phyloP scores from a whole-genome alignment of 2,797 vertebrate genomes.

The Acanthopagrus latus region DNA sequence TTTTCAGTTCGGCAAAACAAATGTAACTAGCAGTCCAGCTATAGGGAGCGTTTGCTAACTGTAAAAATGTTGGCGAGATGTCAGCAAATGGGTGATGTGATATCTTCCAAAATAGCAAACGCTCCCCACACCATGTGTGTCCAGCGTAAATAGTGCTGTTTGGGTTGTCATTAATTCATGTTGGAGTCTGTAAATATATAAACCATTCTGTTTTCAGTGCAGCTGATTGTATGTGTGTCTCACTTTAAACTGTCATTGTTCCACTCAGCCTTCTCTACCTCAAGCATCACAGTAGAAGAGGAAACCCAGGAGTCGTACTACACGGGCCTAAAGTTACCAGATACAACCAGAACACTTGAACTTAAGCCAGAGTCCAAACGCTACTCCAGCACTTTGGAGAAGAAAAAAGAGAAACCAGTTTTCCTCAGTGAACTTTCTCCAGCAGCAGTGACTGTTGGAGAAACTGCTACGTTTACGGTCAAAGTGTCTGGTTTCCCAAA shows the following conservation, averaged over 20 bases:
- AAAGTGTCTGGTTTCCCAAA: slow-evolving; percentile 87
- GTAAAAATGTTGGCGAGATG: too few relatives aligned
- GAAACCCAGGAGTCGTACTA: slow-evolving; percentile 85
- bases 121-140: too few relatives aligned
- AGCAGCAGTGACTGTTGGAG: slow-evolving; percentile 83
- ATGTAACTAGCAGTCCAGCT: too few relatives aligned
- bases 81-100: too few relatives aligned
- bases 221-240: slow-evolving; percentile 28
- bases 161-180: background rate
- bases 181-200: background rate
- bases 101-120: too few relatives aligned
- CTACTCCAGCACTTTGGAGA: slow-evolving; percentile 82
- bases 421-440: slow-evolving; percentile 89
- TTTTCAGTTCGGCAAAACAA: background rate
- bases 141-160: too few relatives aligned
- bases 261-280: slow-evolving; percentile 90
- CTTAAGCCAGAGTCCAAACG: slow-evolving; percentile 88
- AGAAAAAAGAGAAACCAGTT: slow-evolving; percentile 87
- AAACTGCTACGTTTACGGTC: slow-evolving; percentile 87
- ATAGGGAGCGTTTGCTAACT: too few relatives aligned
- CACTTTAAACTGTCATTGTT: slow-evolving; percentile 67
- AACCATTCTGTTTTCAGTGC: slow-evolving; percentile 13
- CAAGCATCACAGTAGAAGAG: slow-evolving; percentile 86
- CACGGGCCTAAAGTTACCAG: slow-evolving; percentile 81
- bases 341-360: slow-evolving; percentile 90